phyloP scores from a whole-genome alignment of 2,113 vertebrate species.

The Strix aluco region DNA sequence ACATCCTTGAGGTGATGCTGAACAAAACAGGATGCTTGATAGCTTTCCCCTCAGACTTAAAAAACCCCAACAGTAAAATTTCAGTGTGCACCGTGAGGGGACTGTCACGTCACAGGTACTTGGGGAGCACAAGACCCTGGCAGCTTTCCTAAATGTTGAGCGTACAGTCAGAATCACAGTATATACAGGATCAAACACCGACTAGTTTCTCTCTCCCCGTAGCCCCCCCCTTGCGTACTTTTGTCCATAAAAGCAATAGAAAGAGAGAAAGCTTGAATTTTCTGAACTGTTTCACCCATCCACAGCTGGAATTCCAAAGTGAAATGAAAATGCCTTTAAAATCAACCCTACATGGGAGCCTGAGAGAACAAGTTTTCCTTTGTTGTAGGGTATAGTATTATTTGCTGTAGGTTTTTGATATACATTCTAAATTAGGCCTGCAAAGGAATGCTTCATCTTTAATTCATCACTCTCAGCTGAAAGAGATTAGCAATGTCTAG shows the following conservation, averaged over 20 bases:
- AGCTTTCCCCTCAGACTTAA: background rate
- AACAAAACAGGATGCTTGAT: background rate
- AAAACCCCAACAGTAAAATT: background rate
- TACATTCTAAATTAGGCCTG: slow-evolving; percentile 85
- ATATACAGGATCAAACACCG: slow-evolving; percentile 62
- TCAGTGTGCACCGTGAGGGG: background rate
- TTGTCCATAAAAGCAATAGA: slow-evolving; percentile 67
- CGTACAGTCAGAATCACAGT: slow-evolving; percentile 56
- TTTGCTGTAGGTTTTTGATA: slow-evolving; percentile 84
- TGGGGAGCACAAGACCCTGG: background rate
- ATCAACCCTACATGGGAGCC: slow-evolving; percentile 75
- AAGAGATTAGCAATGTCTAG: slow-evolving; percentile 87
- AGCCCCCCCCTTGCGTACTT: slow-evolving; percentile 42
- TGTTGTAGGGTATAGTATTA: slow-evolving; percentile 81
- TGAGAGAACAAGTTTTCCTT: slow-evolving; percentile 82
- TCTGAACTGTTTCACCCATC: slow-evolving; percentile 72
- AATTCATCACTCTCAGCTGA: slow-evolving; percentile 87
- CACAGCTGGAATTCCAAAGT: slow-evolving; percentile 74
- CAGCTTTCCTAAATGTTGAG: background rate
- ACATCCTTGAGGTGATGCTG: slow-evolving; percentile 16
- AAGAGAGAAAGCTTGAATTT: slow-evolving; percentile 72
- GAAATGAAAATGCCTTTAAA: slow-evolving; percentile 76
- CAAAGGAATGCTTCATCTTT: slow-evolving; percentile 85
- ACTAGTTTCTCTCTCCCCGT: slow-evolving; percentile 55
- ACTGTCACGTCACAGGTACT: slow-evolving; percentile 47